A percentile compares a stretch with the other conserved stretches of the same genome.
These are phyloP conservation scores for Nesidiocoris tenuis DNA, from an alignment of 2,888 invertebrate genomes.

Conservation along the genomic window DNA sequence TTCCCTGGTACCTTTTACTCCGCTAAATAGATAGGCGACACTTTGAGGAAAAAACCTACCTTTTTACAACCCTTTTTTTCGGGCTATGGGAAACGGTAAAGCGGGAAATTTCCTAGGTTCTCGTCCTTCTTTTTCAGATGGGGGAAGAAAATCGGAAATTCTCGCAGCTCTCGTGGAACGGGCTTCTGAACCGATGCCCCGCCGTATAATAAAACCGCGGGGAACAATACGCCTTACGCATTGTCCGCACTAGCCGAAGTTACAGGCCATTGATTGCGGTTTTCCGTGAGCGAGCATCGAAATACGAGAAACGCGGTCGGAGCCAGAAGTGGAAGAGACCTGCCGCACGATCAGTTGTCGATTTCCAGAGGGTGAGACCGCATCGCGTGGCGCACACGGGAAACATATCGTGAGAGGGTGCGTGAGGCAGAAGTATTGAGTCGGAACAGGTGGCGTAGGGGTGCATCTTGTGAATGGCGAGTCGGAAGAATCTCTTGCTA, in stretches of 20 bases:
- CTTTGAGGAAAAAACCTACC: neutral
- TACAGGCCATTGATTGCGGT: conserved; percentile 33
- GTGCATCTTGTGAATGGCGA: too few species aligned
- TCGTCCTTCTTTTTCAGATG: neutral
- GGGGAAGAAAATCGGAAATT: neutral
- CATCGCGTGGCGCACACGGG: neutral
- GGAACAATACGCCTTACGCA: conserved; percentile 25
- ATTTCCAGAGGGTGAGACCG: neutral
- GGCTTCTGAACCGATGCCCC: neutral
- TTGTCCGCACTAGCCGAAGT: conserved; percentile 14
- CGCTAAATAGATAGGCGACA: conserved; percentile 34
- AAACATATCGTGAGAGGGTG: neutral
- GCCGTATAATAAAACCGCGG: neutral
- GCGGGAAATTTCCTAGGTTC: neutral
- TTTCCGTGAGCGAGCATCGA: neutral
- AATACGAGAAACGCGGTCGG: neutral
- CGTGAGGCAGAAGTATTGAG: neutral
- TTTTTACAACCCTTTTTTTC: conserved; percentile 32
- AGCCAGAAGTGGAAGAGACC: neutral
- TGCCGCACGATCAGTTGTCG: neutral
- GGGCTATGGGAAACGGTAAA: conserved; percentile 12
- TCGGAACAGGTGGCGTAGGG: neutral
- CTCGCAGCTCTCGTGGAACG: neutral
- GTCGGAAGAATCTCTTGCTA: too few species aligned
- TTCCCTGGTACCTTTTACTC: conserved; percentile 24